These are phyloP conservation scores for Agriopis leucophaearia DNA, from an alignment of 2,888 invertebrate genomes.

Conservation along the genomic window DNA sequence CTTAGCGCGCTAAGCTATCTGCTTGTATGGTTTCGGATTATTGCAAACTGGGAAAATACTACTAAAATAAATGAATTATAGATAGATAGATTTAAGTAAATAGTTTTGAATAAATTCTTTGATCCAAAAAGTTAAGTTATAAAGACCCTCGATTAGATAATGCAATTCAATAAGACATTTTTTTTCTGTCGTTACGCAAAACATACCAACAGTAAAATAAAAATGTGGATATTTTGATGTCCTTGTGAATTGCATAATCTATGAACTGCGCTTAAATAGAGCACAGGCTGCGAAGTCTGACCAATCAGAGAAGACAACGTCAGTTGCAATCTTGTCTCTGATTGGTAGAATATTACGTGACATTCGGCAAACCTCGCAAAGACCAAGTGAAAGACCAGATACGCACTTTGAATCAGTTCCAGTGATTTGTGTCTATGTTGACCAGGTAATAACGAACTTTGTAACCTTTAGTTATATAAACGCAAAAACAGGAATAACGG, in stretches of 20 bases:
- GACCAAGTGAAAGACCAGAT: constrained; percentile 50
- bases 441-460: too few species aligned
- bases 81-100: constrained; percentile 33
- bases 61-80: constrained; percentile 37
- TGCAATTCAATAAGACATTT: constrained; percentile 33
- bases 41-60: constrained; percentile 36
- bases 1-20: not conserved
- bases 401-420: constrained; percentile 47
- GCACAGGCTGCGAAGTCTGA: constrained; percentile 22
- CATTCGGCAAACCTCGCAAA: constrained; percentile 47
- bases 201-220: not conserved
- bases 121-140: constrained; percentile 35
- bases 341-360: constrained; percentile 49
- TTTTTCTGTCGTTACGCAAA: not conserved
- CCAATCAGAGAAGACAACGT: constrained; percentile 43
- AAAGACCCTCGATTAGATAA: constrained; percentile 18
- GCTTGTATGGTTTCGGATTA: not conserved
- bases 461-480: not conserved
- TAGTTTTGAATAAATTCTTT: constrained; percentile 39
- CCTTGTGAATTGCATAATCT: constrained; percentile 42
- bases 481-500: too few species aligned
- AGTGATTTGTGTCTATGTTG: constrained; percentile 26
- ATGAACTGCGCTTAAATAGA: constrained; percentile 28
- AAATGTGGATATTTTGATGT: not conserved
- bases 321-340: constrained; percentile 36